A percentile compares a stretch with the other conserved stretches of the same genome.
Conservation (phyloP, 2,797 vertebrate species). For the Bucorvus abyssinicus region DNA sequence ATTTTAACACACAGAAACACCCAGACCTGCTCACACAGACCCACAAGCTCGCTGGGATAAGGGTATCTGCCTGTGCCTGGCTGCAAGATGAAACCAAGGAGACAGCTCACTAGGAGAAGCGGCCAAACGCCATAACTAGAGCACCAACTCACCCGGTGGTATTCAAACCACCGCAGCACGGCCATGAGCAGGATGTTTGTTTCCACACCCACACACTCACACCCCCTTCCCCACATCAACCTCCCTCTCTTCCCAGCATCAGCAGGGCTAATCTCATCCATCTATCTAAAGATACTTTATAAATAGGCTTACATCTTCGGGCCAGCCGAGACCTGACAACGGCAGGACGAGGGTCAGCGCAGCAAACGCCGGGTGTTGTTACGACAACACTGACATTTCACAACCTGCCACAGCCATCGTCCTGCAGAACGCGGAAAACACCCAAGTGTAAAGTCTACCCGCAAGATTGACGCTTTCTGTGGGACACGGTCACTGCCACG, state of each 20-base stretch:
- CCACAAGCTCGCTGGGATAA: neutral
- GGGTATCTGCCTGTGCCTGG: neutral
- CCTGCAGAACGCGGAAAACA: neutral
- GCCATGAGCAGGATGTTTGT: neutral
- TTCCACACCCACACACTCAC: neutral
- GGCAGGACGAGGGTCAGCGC: neutral
- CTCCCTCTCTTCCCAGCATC: neutral
- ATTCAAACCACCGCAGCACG: neutral
- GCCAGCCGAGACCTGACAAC: neutral
- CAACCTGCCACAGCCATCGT: neutral
- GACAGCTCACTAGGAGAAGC: neutral
- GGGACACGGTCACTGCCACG: neutral
- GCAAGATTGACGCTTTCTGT: neutral
- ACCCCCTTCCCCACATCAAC: neutral
- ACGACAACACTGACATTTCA: constrained; percentile 27
- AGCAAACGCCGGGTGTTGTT: neutral
- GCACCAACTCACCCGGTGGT: neutral
- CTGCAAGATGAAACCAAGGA: constrained; percentile 31
- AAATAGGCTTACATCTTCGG: constrained; percentile 2
- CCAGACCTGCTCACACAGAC: neutral
- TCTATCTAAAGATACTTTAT: neutral
- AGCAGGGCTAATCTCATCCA: neutral
- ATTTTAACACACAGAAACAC: neutral
- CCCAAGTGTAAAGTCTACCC: neutral
- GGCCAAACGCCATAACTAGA: constrained; percentile 12